phyloP scores from a whole-genome alignment of 37 sponge, comb jelly and placozoan genomes.

The Hexactinellida sp. region DNA sequence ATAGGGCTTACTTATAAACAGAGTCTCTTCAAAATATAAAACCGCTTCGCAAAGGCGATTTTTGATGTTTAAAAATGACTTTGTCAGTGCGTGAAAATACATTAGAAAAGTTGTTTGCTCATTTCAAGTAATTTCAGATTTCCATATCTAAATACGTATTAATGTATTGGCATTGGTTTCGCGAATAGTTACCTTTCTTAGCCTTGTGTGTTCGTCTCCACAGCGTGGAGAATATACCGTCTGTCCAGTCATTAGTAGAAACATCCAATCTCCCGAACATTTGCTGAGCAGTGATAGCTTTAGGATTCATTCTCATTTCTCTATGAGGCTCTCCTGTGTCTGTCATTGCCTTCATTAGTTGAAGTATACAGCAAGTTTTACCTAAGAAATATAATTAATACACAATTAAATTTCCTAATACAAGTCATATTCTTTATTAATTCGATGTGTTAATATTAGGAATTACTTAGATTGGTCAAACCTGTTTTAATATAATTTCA shows the following conservation, averaged over 20 bases:
- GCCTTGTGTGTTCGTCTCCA: constrained; percentile 88
- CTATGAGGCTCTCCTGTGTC: constrained; percentile 76
- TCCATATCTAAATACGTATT: too few relatives aligned
- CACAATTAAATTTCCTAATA: too few relatives aligned
- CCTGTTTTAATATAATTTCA: too few relatives aligned
- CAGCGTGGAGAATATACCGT: constrained; percentile 92
- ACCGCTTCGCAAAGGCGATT: too few relatives aligned
- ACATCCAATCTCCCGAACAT: constrained; percentile 98
- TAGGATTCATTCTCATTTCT: constrained; percentile 99
- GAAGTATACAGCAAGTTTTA: constrained; percentile 66
- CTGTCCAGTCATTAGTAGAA: constrained; percentile 98
- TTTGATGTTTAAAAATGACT: too few relatives aligned
- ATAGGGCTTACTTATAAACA: not conserved
- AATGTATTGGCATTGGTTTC: not conserved
- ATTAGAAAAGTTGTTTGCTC: too few relatives aligned
- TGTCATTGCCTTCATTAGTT: constrained; percentile 86
- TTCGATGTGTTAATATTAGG: too few relatives aligned
- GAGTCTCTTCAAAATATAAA: not conserved
- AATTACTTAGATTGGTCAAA: too few relatives aligned
- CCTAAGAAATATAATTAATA: not conserved
- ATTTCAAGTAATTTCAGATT: too few relatives aligned
- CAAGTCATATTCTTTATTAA: too few relatives aligned
- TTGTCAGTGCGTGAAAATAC: too few relatives aligned
- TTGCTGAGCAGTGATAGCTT: constrained; percentile 93
- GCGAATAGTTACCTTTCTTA: constrained; percentile 45